Conservation (phyloP, 2,113 vertebrate species). For the Tympanuchus pallidicinctus region DNA sequence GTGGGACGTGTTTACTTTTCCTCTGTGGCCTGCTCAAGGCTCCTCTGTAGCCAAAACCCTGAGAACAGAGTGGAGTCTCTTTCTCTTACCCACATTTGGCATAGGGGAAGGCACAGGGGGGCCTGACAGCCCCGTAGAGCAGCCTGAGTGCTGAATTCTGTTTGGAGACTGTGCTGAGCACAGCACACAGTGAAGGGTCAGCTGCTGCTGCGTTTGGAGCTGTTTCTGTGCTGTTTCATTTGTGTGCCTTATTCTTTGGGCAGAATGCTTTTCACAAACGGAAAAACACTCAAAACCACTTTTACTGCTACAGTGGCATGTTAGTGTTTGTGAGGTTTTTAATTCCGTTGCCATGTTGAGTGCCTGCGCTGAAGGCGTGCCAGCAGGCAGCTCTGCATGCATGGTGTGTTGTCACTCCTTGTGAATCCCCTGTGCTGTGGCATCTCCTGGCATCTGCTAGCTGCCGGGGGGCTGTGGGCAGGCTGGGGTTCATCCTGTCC, state of each 20-base stretch:
- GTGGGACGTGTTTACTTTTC: background rate
- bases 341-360: background rate
- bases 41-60: accelerated
- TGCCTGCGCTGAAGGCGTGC: background rate
- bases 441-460: background rate
- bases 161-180: background rate
- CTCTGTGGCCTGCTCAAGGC: background rate
- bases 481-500: background rate
- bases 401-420: background rate
- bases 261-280: background rate
- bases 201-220: background rate
- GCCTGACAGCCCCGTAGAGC: background rate
- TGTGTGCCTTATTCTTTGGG: background rate
- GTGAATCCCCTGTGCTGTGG: background rate
- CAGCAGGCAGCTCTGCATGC: background rate
- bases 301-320: background rate
- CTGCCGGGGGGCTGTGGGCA: background rate
- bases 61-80: background rate
- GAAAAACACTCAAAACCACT: background rate
- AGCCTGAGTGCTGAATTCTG: background rate
- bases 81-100: accelerated
- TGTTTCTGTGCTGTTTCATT: background rate
- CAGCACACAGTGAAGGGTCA: background rate
- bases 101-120: background rate
- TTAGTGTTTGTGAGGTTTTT: background rate